phyloP scores from a whole-genome alignment of 2,113 vertebrate genomes.

The Okapia johnstoni region DNA sequence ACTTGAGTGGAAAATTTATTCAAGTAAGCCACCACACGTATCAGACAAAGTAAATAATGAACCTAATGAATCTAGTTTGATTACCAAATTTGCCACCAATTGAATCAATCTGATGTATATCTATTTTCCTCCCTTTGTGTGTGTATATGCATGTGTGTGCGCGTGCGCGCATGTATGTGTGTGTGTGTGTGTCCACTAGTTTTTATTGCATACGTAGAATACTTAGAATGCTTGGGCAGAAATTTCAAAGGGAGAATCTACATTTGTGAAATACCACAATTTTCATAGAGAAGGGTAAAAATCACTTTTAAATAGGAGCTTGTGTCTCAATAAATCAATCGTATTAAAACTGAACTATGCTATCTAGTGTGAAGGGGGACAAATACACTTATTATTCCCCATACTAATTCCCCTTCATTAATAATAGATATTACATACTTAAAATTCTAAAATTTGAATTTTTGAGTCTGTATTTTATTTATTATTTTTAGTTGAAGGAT shows the following conservation, averaged over 20 bases:
- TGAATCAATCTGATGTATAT: neutral
- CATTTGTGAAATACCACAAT: neutral
- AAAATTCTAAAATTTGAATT: neutral
- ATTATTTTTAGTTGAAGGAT: neutral
- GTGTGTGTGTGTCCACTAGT: neutral
- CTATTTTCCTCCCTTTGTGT: neutral
- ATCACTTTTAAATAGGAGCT: neutral
- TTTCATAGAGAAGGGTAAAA: neutral
- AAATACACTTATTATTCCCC: neutral
- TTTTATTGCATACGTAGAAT: neutral
- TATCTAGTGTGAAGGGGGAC: neutral
- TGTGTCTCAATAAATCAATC: neutral
- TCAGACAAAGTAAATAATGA: conserved; percentile 17
- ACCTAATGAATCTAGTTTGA: neutral
- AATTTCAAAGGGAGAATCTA: neutral
- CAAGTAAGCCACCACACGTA: neutral
- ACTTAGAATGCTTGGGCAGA: neutral
- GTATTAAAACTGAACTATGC: neutral
- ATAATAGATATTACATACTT: neutral
- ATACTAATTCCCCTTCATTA: neutral
- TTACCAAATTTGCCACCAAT: neutral
- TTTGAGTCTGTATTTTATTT: neutral
- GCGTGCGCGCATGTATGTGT: neutral
- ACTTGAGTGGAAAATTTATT: neutral
- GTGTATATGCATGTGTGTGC: accelerated